Base-by-base conservation (phyloP, 2,888 invertebrate genomes). In the Petrophora chlorosata region DNA sequence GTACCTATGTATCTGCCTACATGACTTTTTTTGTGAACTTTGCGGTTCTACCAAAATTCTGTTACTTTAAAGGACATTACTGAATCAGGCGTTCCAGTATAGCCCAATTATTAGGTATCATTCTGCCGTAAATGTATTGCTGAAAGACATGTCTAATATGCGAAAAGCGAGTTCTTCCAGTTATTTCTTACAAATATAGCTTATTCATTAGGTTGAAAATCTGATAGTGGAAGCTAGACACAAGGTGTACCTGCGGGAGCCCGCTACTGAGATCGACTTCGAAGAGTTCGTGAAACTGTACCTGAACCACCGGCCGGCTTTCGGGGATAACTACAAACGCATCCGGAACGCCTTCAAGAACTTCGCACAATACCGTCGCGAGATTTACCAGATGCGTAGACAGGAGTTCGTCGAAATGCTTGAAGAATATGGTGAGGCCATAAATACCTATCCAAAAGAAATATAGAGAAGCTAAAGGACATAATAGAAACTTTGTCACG, bases 221-320 rank as follows among this genome's bases (percentile, higher is more conserved):
- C 78, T 94, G 49, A 65, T 93, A 64, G 79, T 86, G 1, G 94
- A 94, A 76, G 91, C 92, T 0, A 90, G 87, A 55, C 91, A 87
- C 62, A 86, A 86, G 57, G 85, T 81, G 62, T 92, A 75, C 88
- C 90, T 77, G 78, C 89, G 33, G 67, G 79, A 59, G 75, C 91
- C 63, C 74, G 79, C 81, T 1, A 78, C 89, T 0, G 91, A 92
- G 56, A 90, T 95, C 14, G 91, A 92, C 42, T 94, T 95, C 60
- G 92, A 92, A 13, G 93, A 94, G 53, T 93, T 93, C 54, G 92
- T 94, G 0, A 92, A 91, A 66, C 74, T 94, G 9, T 94, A 93
- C 63, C 67, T 94, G 33, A 94, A 94, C 73, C 93, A 94, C 67
- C 90, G 93, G 54, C 94, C 94, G 0, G 92, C 90, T 0, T 88